Evolutionary conservation across 2,113 vertebrate species (phyloP), one percentile per base, ranked within the genome.

Genomic region (Symphodus melops): DNA sequence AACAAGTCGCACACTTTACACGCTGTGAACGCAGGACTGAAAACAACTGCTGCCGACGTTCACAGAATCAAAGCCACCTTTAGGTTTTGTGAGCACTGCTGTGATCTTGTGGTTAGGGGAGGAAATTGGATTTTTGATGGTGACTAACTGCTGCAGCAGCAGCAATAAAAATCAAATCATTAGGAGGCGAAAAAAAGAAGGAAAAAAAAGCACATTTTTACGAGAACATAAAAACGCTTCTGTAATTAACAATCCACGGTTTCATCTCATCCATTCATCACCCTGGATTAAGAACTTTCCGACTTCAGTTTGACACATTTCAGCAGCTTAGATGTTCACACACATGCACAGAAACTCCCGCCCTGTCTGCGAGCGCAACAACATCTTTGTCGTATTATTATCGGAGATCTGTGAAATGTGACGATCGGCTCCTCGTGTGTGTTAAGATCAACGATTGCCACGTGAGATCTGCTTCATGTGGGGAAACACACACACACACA

Each of bases 21-120:
- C 8, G 8, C 46, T 3, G 5, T 41, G 25, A 8, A 17, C 19
- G 17, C 14, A 14, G 46, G 28, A 53, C 67, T 78, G 52, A 71
- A 83, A 85, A 81, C 77, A 86, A 73, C 41, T 5, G 48, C 46
- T 14, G 67, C 66, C 17, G 48, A 60, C 64, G 61, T 77, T 78
- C 74, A 2, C 51, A 46, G 17, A 44, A 71, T 72, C 72, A n/a
- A n/a, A n/a, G n/a, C n/a, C n/a, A n/a, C n/a, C n/a, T n/a, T n/a
- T n/a, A n/a, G n/a, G n/a, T 60, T 36, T 8, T 10, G 13, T 41
- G 6, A 33, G 36, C 52, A 72, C 42, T 25, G 51, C 28, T 21
- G 1, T 10, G 9, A 44, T 65, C 28, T 39, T 67, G 28, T 42
- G 52, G 51, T 71, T 78, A 49, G 51, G 23, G 20, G 51, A 48